phyloP scores from a whole-genome alignment of 2,888 invertebrate species.

The Brachypalpus laphriformis region DNA sequence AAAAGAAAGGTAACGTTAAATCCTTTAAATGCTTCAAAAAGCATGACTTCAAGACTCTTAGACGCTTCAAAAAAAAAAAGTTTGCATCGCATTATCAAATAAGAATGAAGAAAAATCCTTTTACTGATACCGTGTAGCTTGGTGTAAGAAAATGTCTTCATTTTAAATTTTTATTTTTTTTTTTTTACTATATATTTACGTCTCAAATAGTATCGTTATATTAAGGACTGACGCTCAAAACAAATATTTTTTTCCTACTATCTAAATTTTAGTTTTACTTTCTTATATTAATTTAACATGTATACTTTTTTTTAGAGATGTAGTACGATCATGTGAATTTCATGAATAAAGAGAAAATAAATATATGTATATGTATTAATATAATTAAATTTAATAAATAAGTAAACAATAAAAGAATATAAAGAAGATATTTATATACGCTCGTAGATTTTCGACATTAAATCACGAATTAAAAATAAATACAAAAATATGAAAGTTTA shows the following conservation, averaged over 20 bases:
- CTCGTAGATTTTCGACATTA: constrained; percentile 40
- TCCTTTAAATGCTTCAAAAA: constrained; percentile 2
- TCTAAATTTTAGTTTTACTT: constrained; percentile 15
- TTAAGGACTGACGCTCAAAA: constrained; percentile 69
- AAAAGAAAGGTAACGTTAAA: background rate
- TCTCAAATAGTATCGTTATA: constrained; percentile 42
- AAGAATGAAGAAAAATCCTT: background rate
- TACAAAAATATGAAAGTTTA: background rate
- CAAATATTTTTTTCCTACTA: constrained; percentile 15
- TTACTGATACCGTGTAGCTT: constrained; percentile 5
- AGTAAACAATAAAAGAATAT: no score
- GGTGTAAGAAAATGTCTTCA: constrained; percentile 5
- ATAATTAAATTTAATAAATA: constrained; percentile 1
- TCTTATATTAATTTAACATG: constrained; percentile 9
- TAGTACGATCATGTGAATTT: constrained; percentile 28
- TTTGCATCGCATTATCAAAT: constrained; percentile 2
- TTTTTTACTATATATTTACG: background rate
- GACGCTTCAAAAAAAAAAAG: constrained; percentile 30
- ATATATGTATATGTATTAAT: constrained; percentile 19
- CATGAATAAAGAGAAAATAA: constrained; percentile 14
- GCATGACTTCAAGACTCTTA: constrained; percentile 28
- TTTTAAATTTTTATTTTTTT: background rate
- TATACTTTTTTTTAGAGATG: background rate
- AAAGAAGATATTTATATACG: constrained; percentile 42
- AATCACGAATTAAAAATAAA: constrained; percentile 40